Evolutionary conservation across 2,888 invertebrate genomes (phyloP), one percentile per base, ranked within the genome.

Genomic region (Incurvaria masculella): DNA sequence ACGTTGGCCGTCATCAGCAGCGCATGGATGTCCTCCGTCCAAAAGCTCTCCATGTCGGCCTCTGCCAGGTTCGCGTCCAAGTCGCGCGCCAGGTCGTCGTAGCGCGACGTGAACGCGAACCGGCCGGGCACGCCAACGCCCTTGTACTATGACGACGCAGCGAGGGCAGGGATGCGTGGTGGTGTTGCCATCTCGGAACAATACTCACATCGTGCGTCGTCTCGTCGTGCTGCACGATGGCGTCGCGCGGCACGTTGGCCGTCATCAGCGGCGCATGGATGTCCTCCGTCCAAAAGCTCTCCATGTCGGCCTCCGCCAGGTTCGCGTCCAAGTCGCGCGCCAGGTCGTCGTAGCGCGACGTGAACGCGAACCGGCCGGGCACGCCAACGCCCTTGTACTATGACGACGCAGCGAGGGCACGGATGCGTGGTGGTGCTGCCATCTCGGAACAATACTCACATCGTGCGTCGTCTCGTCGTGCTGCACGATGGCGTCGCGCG

Each of bases 31-130:
- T 95, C 94, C 72, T 94, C 91, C 19, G 93, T 90, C 57, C 89
- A 85, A 73, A 94, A 94, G 68, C 92, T 91, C 71, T 95, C 94
- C 89, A 95, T 95, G 72, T 95, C 95, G 49, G 94, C 93, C 72
- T 95, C 93, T 40, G 95, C 95, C 61, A 95, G 82, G 71, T 94
- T 94, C 52, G 93, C 94, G 73, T 95, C 94, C 72, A 94, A 82
- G 68, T 94, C 92, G 65, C 91, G 84, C 38, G 93, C 87, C 62
- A 94, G 78, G 64, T 91, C 91, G 70, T 94, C 92, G 69, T 94
- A 92, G 61, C 90, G 89, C 41, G 83, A 81, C 11, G 74, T 73
- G 63, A 73, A 78, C n/a, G n/a, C n/a, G n/a, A n/a, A n/a, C n/a
- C 73, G 69, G 38, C 79, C 75, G 40, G 76, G 68, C 53, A 84